Percentiles rank a stretch among this genome's conserved stretches.
Conservation (phyloP, 2,797 vertebrate species). For the Loris lydekkerianus region DNA sequence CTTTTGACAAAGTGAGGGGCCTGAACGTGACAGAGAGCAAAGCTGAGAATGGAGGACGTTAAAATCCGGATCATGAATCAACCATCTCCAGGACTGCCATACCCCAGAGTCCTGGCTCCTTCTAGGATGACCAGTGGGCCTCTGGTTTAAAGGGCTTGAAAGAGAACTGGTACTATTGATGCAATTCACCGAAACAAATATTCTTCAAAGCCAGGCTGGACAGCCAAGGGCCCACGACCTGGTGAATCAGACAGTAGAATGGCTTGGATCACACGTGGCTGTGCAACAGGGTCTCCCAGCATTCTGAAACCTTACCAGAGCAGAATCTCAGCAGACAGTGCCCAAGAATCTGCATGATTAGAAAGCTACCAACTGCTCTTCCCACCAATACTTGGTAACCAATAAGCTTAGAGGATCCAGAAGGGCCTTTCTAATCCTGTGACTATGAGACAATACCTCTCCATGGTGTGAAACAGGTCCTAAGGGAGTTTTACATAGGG, state of each 20-base stretch:
- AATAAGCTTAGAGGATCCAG: background rate
- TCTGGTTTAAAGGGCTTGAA: background rate
- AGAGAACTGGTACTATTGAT: background rate
- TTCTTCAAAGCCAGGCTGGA: background rate
- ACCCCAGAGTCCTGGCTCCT: background rate
- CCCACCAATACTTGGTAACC: background rate
- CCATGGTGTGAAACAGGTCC: too few relatives aligned
- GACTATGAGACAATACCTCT: background rate
- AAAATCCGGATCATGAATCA: background rate
- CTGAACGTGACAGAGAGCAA: background rate
- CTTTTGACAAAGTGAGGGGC: background rate
- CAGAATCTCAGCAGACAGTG: background rate
- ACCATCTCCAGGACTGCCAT: background rate
- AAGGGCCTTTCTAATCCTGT: background rate
- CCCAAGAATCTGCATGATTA: background rate
- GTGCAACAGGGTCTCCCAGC: background rate
- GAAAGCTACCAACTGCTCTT: background rate
- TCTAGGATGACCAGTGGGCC: background rate
- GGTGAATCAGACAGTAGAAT: background rate
- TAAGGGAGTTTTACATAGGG: background rate
- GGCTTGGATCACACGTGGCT: background rate
- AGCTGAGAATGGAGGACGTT: background rate
- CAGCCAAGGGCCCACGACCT: background rate
- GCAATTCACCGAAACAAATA: background rate
- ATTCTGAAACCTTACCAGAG: too few relatives aligned